A percentile compares a stretch with the other conserved stretches of the same genome.
phyloP scores from a whole-genome alignment of 2,113 vertebrate genomes.

The Trochalopteron elliotii region DNA sequence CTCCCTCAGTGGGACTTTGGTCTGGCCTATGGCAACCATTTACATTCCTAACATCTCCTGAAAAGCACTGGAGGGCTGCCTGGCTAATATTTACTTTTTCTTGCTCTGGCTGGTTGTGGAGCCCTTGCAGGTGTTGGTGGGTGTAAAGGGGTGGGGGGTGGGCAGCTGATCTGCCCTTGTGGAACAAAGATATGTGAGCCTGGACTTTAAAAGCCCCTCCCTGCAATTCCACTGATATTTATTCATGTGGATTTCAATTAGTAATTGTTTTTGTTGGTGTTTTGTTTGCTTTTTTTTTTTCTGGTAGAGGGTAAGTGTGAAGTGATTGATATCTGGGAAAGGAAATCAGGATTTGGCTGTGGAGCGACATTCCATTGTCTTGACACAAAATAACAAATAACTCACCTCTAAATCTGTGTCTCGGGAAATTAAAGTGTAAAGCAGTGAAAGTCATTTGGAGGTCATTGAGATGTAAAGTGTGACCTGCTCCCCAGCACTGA shows the following conservation, averaged over 20 bases:
- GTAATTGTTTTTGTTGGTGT: background rate
- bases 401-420: conserved; percentile 22
- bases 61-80: background rate
- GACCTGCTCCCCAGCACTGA: background rate
- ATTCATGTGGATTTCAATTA: background rate
- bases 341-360: conserved; percentile 50
- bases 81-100: conserved; percentile 6
- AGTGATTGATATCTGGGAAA: conserved; percentile 57
- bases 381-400: conserved; percentile 57
- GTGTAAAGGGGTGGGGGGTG: background rate
- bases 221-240: background rate
- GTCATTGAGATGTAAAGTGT: conserved; percentile 11
- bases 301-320: conserved; percentile 9
- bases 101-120: background rate
- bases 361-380: conserved; percentile 36
- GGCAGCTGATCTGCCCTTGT: background rate
- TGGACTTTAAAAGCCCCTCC: background rate
- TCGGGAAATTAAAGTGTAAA: conserved; percentile 51
- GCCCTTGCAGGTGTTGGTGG: background rate
- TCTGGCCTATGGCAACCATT: background rate
- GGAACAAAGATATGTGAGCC: background rate
- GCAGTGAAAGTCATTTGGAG: conserved; percentile 52
- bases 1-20: background rate
- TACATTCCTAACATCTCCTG: background rate
- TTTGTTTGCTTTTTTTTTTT: background rate